Percentiles rank a stretch among this genome's conserved stretches.
Conservation (phyloP, 2,888 invertebrate genomes). For the Meiosimyza platycephala region DNA sequence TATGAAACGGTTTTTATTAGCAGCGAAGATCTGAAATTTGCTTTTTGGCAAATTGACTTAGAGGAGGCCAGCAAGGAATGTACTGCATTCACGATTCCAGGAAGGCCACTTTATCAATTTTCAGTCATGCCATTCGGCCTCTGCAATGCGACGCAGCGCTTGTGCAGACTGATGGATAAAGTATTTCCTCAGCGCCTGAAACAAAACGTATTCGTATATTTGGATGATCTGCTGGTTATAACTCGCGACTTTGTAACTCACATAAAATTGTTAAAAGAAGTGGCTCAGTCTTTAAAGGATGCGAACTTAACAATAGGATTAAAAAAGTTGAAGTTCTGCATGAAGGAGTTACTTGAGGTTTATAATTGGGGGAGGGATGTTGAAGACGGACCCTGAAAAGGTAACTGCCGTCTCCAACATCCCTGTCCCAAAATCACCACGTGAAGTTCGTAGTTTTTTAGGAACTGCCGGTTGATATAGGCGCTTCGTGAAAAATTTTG, state of each 20-base stretch:
- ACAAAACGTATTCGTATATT: conserved; percentile 6
- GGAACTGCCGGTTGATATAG: too few species aligned
- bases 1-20: conserved; percentile 49
- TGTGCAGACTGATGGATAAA: conserved; percentile 44
- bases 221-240: conserved; percentile 1
- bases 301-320: too few species aligned
- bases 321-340: too few species aligned
- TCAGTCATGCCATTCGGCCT: conserved; percentile 39
- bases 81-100: conserved; percentile 40
- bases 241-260: neutral
- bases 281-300: too few species aligned
- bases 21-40: conserved; percentile 44
- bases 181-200: neutral
- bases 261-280: too few species aligned
- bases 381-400: too few species aligned
- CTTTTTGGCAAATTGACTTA: conserved; percentile 36
- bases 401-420: too few species aligned
- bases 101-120: conserved; percentile 40
- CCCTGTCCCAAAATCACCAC: too few species aligned
- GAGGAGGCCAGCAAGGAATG: conserved; percentile 25
- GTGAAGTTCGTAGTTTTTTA: too few species aligned
- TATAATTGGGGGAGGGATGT: too few species aligned
- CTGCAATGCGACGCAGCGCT: conserved; percentile 38
- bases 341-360: too few species aligned
- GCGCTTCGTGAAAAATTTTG: too few species aligned